Base-by-base conservation (phyloP, 2,113 vertebrate genomes). In the Plotosus lineatus region DNA sequence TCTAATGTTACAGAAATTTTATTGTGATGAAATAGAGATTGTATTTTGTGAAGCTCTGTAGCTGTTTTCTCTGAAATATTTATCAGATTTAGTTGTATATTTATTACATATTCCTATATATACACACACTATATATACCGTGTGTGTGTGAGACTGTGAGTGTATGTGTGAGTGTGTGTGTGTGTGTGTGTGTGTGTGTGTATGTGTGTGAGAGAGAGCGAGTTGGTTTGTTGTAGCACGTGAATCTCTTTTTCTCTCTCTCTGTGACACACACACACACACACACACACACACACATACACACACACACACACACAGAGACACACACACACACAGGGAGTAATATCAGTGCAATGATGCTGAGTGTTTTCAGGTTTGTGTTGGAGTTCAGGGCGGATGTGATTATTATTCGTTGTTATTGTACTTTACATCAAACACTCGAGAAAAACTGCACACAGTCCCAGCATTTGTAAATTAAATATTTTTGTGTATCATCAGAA, bases 401-500 rank as follows among this genome's bases (percentile, higher is more conserved):
- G n/a, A n/a, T n/a, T n/a, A n/a, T n/a, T n/a, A n/a, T n/a, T n/a
- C n/a, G n/a, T n/a, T n/a, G n/a, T n/a, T n/a, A n/a, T n/a, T n/a
- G n/a, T n/a, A n/a, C n/a, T n/a, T n/a, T n/a, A n/a, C n/a, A n/a
- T n/a, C n/a, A n/a, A n/a, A n/a, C n/a, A n/a, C n/a, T n/a, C n/a
- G n/a, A n/a, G n/a, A n/a, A n/a, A n/a, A n/a, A n/a, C n/a, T n/a
- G n/a, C n/a, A n/a, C n/a, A n/a, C n/a, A n/a, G n/a, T n/a, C n/a
- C n/a, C n/a, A n/a, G n/a, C n/a, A n/a, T n/a, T n/a, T n/a, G n/a
- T n/a, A n/a, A n/a, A n/a, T n/a, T 7, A 46, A 46, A 89, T 92
- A 90, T 92, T 92, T 92, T 92, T 92, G 89, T 93, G 90, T 92
- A 88, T 85, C 38, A 77, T 28, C 12, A 51, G 69, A 71, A 86